Conservation (phyloP, 2,888 invertebrate species). For the Liodrosophila aerea region DNA sequence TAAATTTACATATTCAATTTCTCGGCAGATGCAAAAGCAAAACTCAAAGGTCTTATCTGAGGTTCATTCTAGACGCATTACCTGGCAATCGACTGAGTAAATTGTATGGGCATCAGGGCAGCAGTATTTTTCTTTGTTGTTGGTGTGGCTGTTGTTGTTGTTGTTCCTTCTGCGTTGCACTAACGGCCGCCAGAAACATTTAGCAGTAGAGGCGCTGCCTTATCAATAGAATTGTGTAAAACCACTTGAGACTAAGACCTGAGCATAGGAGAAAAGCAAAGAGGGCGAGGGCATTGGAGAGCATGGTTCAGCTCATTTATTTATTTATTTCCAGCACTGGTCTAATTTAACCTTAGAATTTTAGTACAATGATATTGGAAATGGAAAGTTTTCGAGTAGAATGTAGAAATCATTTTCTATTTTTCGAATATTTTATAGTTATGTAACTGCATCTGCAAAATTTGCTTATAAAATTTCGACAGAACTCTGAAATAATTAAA, state of each 20-base stretch:
- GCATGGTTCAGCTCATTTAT: not conserved
- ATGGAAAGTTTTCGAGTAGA: constrained; percentile 24
- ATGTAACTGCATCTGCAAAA: too few species aligned
- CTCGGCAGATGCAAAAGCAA: constrained; percentile 7
- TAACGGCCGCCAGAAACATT: constrained; percentile 72
- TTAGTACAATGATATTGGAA: constrained; percentile 16
- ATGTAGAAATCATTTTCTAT: not conserved
- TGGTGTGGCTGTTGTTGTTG: constrained; percentile 12
- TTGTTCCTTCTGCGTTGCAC: constrained; percentile 37
- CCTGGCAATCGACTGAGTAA: constrained; percentile 64
- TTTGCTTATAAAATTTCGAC: too few species aligned
- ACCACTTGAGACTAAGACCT: constrained; percentile 44
- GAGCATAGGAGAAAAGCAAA: not conserved
- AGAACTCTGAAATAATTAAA: too few species aligned
- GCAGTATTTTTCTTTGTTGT: not conserved
- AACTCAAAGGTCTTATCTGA: constrained; percentile 49
- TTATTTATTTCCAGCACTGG: constrained; percentile 42
- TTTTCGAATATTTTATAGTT: too few species aligned
- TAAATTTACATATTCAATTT: constrained; percentile 65
- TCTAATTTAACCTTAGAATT: constrained; percentile 22
- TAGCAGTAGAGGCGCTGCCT: constrained; percentile 47
- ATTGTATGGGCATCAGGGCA: constrained; percentile 17
- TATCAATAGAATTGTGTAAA: constrained; percentile 46
- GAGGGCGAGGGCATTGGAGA: not conserved
- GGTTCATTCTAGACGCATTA: constrained; percentile 67